Percentiles rank a stretch among this genome's conserved stretches.
Evolutionary conservation across 92 coral and sea anemone species (phyloP).

Genomic region (Heteractis magnifica): DNA sequence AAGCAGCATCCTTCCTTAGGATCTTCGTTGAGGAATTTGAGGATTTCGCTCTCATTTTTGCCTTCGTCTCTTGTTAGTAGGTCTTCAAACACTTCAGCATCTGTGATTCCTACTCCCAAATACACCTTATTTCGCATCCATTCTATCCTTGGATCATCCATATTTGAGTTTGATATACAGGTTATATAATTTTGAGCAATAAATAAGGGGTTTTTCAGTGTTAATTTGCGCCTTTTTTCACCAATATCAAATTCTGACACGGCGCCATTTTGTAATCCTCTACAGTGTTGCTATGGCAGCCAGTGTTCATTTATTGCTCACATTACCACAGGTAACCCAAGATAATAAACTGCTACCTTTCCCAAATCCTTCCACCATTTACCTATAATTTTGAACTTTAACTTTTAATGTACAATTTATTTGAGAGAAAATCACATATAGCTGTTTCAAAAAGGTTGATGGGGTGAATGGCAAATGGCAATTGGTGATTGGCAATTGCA

Average conservation of each 20-base stretch:
- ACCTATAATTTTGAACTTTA: not conserved
- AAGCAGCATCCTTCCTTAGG: slow-evolving; percentile 91
- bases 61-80: slow-evolving; percentile 93
- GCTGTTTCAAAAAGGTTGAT: too few species aligned
- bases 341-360: not conserved
- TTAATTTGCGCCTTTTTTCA: slow-evolving; percentile 25
- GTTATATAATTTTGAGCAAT: not conserved
- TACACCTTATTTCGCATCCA: slow-evolving; percentile 95
- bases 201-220: not conserved
- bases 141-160: slow-evolving; percentile 98
- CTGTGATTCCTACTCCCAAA: slow-evolving; percentile 88
- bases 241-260: not conserved
- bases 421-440: too few species aligned
- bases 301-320: slow-evolving; percentile 4
- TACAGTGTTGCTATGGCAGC: slow-evolving; percentile 32
- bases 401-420: not conserved
- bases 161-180: slow-evolving; percentile 28
- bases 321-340: slow-evolving; percentile 37
- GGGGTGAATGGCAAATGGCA: too few species aligned
- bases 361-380: too few species aligned
- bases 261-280: slow-evolving; percentile 45
- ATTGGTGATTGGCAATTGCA: too few species aligned
- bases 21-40: slow-evolving; percentile 87
- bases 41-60: slow-evolving; percentile 80
- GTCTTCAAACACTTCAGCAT: slow-evolving; percentile 97